Percentiles rank a stretch among this genome's conserved stretches.
These are phyloP conservation scores for Maniola hyperantus DNA, from an alignment of 2,888 invertebrate genomes.

Conservation along the genomic window DNA sequence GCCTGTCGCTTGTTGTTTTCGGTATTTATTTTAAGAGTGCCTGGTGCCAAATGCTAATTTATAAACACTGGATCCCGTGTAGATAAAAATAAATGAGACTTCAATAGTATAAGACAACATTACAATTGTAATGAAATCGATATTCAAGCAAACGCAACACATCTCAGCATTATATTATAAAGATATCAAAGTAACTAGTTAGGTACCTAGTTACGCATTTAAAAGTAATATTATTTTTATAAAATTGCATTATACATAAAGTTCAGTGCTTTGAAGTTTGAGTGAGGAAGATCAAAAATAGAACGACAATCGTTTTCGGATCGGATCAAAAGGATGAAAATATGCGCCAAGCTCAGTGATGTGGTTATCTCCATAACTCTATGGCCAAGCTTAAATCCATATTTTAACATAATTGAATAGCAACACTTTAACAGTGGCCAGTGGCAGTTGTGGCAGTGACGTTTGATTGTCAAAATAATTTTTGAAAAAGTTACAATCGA, in stretches of 20 bases:
- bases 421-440: constrained; percentile 25
- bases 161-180: too few species aligned
- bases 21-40: neutral
- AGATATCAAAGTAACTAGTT: too few species aligned
- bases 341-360: too few species aligned
- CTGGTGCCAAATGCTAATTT: neutral
- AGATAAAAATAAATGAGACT: neutral
- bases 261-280: too few species aligned
- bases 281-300: too few species aligned
- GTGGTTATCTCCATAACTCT: too few species aligned
- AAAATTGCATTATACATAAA: too few species aligned
- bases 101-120: neutral
- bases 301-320: neutral
- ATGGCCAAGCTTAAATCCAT: neutral
- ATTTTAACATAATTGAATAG: constrained; percentile 26
- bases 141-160: too few species aligned
- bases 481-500: constrained; percentile 43
- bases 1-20: neutral
- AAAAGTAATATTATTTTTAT: too few species aligned
- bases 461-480: constrained; percentile 29
- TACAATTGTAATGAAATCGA: neutral
- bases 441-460: constrained; percentile 25
- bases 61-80: too few species aligned
- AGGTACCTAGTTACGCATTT: too few species aligned
- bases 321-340: neutral